Conservation (phyloP, 2,888 invertebrate genomes). For the Salticus scenicus region DNA sequence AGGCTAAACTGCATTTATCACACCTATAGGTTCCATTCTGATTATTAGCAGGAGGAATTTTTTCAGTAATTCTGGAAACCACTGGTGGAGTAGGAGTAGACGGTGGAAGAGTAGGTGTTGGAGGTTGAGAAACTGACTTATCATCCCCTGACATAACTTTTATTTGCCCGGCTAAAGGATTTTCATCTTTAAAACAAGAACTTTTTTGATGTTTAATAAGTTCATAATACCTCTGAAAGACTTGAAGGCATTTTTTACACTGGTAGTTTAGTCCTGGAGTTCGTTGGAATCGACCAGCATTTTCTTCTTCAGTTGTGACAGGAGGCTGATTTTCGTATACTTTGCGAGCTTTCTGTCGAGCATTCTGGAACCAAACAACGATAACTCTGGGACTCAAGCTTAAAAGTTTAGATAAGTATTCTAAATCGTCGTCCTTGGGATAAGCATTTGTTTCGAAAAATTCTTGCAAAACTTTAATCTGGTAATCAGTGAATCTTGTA, state of each 20-base stretch:
- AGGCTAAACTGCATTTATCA: slow-evolving; percentile 95
- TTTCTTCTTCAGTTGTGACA: slow-evolving; percentile 81
- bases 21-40: slow-evolving; percentile 80
- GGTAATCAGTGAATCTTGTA: slow-evolving; percentile 98
- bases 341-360: slow-evolving; percentile 97
- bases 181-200: slow-evolving; percentile 97
- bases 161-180: slow-evolving; percentile 76
- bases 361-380: slow-evolving; percentile 99
- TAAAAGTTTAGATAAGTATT: slow-evolving; percentile 95
- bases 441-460: slow-evolving; percentile 99
- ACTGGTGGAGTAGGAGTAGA: slow-evolving; percentile 7
- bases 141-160: slow-evolving; percentile 75
- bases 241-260: slow-evolving; percentile 97
- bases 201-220: slow-evolving; percentile 98
- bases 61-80: slow-evolving; percentile 26
- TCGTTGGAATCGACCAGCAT: slow-evolving; percentile 85
- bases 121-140: slow-evolving; percentile 54
- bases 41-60: slow-evolving; percentile 33
- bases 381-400: slow-evolving; percentile 97
- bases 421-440: slow-evolving; percentile 99
- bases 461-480: slow-evolving; percentile 98
- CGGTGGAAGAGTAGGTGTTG: slow-evolving; percentile 33
- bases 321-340: slow-evolving; percentile 99
- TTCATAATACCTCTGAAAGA: slow-evolving; percentile 99
- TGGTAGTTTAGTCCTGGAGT: slow-evolving; percentile 98